phyloP scores from a whole-genome alignment of 2,797 vertebrate species.

The Apodemus agrarius region DNA sequence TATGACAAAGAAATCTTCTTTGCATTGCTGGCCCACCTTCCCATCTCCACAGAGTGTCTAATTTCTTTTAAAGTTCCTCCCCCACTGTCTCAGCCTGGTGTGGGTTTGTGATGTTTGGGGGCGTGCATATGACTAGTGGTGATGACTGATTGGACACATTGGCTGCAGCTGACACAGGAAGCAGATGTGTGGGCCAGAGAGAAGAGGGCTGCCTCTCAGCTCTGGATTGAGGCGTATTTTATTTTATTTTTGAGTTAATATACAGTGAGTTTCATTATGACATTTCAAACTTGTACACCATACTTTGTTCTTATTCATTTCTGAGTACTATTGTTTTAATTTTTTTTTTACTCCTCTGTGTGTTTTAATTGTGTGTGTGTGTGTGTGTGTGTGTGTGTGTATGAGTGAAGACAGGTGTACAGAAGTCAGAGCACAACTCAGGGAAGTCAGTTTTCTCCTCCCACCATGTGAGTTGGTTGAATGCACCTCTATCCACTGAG shows the following conservation, averaged over 20 bases:
- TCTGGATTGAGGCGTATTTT: background rate
- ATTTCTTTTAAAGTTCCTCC: slow-evolving; percentile 66
- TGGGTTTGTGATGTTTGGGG: slow-evolving; percentile 67
- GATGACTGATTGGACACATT: slow-evolving; percentile 47
- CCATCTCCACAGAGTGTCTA: background rate
- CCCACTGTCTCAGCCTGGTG: background rate
- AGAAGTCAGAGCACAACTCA: background rate
- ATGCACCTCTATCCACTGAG: background rate
- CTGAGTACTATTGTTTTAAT: background rate
- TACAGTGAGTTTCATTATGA: background rate
- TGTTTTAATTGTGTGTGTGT: background rate
- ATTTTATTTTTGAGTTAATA: background rate
- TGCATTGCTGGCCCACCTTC: background rate
- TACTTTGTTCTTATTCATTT: background rate
- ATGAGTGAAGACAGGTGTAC: background rate
- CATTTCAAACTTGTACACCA: background rate
- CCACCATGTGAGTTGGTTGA: background rate
- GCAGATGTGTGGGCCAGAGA: slow-evolving; percentile 24
- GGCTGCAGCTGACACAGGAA: slow-evolving; percentile 42
- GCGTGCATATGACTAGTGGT: slow-evolving; percentile 36
- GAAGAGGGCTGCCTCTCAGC: background rate
- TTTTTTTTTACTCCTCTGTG: background rate
- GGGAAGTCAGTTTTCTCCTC: background rate
- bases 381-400: background rate
- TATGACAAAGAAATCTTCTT: slow-evolving; percentile 8